Evolutionary conservation across 1,140 invertebrate genomes (phyloP).

Genomic region (Bombus waltoni): DNA sequence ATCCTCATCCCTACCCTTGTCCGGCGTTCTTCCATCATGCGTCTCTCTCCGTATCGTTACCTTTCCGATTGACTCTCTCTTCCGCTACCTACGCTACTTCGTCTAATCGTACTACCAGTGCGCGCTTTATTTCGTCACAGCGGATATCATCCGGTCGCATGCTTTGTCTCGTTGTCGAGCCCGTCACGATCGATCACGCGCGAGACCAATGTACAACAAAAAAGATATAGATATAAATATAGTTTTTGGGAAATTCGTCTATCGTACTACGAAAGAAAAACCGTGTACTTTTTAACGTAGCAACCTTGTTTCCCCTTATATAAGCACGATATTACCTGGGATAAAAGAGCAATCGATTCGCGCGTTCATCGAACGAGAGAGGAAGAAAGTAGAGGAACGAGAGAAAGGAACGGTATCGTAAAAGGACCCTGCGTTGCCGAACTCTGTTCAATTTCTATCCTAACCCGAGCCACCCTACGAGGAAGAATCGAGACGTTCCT

Average conservation of each 20-base stretch:
- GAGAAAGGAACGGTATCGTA: neutral
- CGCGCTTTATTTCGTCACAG: constrained; percentile 59
- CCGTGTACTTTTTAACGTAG: neutral
- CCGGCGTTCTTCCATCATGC: neutral
- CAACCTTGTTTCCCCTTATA: too few relatives aligned
- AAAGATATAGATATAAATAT: neutral
- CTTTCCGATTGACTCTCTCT: constrained; percentile 1
- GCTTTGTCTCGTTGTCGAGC: constrained; percentile 12
- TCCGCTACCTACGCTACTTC: constrained; percentile 23
- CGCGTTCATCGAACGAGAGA: neutral
- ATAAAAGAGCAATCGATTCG: neutral
- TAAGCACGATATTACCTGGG: neutral
- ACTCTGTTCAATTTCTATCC: neutral
- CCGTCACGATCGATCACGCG: constrained; percentile 58
- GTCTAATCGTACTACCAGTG: constrained; percentile 55
- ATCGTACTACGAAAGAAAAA: neutral
- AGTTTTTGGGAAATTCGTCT: neutral
- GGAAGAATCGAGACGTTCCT: neutral
- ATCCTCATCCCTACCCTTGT: constrained; percentile 24
- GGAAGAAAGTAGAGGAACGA: too few relatives aligned
- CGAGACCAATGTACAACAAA: neutral
- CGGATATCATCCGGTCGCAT: constrained; percentile 40
- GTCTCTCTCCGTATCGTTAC: constrained; percentile 1
- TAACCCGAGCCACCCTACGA: neutral
- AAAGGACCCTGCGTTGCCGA: neutral